Base-by-base conservation (phyloP, 2,888 invertebrate species). In the Amphipyra tragopoginis region DNA sequence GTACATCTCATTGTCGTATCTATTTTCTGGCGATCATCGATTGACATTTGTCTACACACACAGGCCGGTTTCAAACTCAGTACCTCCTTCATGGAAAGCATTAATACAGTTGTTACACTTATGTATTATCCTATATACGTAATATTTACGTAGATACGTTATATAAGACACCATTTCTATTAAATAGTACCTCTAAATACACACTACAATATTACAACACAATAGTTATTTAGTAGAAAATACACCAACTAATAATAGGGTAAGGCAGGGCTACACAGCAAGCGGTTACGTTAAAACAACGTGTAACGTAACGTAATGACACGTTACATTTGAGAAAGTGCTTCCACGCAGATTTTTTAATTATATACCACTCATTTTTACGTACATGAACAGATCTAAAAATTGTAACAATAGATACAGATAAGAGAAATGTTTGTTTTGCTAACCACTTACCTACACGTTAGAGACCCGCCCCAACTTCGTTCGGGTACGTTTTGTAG, bases 221-320 rank as follows among this genome's bases (percentile, higher is more conserved):
- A 54, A 65, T 42, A 45, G 55, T 51, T 49, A 64, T 59, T 54
- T 43, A 6, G 53, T 59, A 44, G 43, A 75, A 72, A 62, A 72
- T 42, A n/a, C 26, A 8, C 26, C 15, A 42, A 13, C 39, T 76
- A 65, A 76, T 69, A 55, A 77, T 45, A 72, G 3, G 40, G 44
- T 77, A 26, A 15, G 13, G 40, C 50, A 39, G 5, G 14, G 33
- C 13, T 42, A 33, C 29, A 49, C 58, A 54, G 26, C 38, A 49
- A 56, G 14, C 26, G 0, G 47, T 65, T 68, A 68, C 71, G 59
- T 36, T 50, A 53, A 9, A 71, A 47, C 13, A 26, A 55, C 53
- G 39, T 57, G 40, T 71, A 67, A 59, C 58, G 58, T 74, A 71
- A 67, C 53, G 36, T 73, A 73, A 77, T 77, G 62, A 74, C 14